A percentile compares a stretch with the other conserved stretches of the same genome.
Conservation (phyloP, 2,797 vertebrate genomes). For the Hemitrygon akajei region DNA sequence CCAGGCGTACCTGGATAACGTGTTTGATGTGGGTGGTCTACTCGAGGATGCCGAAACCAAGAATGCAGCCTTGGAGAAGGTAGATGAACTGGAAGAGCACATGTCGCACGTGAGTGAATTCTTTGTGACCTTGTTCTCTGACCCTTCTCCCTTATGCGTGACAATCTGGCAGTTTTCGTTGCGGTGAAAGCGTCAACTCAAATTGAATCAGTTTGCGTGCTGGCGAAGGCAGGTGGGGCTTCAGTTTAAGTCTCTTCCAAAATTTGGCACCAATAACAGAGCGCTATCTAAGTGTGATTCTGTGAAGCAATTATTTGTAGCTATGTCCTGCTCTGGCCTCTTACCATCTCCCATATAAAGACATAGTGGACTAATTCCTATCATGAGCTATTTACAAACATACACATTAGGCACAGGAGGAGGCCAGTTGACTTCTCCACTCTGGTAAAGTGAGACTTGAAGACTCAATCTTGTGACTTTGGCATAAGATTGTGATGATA, state of each 20-base stretch:
- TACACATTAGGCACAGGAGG: too few species aligned
- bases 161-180: not conserved
- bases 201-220: too few species aligned
- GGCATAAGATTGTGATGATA: too few species aligned
- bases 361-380: too few species aligned
- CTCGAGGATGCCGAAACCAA: slow-evolving; percentile 95
- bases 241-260: not conserved
- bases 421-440: too few species aligned
- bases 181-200: not conserved
- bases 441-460: too few species aligned
- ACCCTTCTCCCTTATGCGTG: not conserved
- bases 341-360: too few species aligned
- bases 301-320: too few species aligned
- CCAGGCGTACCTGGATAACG: slow-evolving; percentile 94
- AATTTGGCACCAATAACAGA: not conserved
- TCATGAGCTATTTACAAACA: too few species aligned
- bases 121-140: not conserved
- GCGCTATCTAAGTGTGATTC: not conserved
- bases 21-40: slow-evolving; percentile 90
- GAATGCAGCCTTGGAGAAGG: slow-evolving; percentile 93
- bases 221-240: not conserved
- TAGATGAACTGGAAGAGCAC: slow-evolving; percentile 94
- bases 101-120: slow-evolving; percentile 79
- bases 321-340: too few species aligned
- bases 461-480: too few species aligned